Conservation (phyloP, 2,113 vertebrate genomes). For the Ceyx melanurus region DNA sequence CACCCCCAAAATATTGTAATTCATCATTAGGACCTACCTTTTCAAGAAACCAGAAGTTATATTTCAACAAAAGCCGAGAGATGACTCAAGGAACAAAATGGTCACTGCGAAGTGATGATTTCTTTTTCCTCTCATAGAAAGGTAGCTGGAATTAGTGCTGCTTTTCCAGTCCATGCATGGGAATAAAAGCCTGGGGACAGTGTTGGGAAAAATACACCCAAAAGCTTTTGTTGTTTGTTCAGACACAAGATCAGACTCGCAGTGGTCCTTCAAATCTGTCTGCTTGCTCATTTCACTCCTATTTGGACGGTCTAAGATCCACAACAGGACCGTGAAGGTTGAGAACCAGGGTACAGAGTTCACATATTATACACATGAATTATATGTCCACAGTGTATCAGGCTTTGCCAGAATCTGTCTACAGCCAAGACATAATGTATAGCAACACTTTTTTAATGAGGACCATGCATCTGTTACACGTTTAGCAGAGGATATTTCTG, state of each 20-base stretch:
- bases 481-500: constrained; percentile 63
- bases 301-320: background rate
- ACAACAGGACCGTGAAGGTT: constrained; percentile 28
- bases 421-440: constrained; percentile 58
- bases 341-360: constrained; percentile 40
- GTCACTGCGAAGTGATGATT: background rate
- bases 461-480: constrained; percentile 59
- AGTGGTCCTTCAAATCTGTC: background rate
- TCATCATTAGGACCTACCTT: constrained; percentile 3
- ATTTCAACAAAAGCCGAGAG: background rate
- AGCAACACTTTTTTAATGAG: constrained; percentile 65
- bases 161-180: background rate
- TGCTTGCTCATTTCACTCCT: background rate
- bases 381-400: constrained; percentile 57
- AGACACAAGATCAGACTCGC: background rate
- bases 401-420: constrained; percentile 55
- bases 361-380: constrained; percentile 38
- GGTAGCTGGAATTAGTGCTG: background rate
- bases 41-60: background rate
- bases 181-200: background rate
- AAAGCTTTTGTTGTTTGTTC: background rate
- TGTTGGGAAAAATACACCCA: background rate
- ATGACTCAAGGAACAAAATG: background rate
- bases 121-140: constrained; percentile 13
- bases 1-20: constrained; percentile 32